phyloP scores from a whole-genome alignment of 2,797 vertebrate species.

The Myripristis jacobus region DNA sequence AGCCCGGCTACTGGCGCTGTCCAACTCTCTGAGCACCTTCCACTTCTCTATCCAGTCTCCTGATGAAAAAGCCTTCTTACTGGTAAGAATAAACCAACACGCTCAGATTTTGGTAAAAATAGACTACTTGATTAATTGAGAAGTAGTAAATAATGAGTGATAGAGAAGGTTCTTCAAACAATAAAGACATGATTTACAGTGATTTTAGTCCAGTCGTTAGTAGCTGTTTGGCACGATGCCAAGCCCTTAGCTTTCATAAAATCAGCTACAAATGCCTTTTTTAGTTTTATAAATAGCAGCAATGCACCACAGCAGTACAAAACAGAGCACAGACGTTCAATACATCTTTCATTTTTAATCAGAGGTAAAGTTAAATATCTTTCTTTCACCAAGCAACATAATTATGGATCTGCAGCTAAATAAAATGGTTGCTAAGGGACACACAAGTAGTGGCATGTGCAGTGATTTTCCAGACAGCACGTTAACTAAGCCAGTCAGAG shows the following conservation, averaged over 20 bases:
- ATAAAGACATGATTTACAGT: conserved; percentile 2
- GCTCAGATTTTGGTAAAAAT: conserved; percentile 45
- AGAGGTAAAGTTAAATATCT: too few relatives aligned
- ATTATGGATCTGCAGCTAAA: too few relatives aligned
- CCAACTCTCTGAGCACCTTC: conserved; percentile 88
- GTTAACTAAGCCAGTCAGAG: too few relatives aligned
- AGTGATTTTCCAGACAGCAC: too few relatives aligned
- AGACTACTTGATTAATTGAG: conserved; percentile 12
- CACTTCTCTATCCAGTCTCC: conserved; percentile 91
- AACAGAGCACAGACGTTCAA: not conserved
- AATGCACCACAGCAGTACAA: not conserved
- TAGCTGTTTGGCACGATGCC: not conserved
- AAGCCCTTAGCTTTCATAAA: conserved; percentile 23
- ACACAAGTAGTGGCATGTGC: too few relatives aligned
- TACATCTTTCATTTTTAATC: not conserved
- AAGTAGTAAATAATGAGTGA: conserved; percentile 1
- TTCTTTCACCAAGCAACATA: too few relatives aligned
- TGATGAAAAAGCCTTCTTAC: conserved; percentile 86
- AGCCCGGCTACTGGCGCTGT: conserved; percentile 87
- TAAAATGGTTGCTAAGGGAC: too few relatives aligned
- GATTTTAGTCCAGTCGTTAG: conserved; percentile 21
- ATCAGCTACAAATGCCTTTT: conserved; percentile 35
- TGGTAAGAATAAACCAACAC: conserved; percentile 84
- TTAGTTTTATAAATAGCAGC: conserved; percentile 6
- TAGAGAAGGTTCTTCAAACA: not conserved